A percentile compares a stretch with the other conserved stretches of the same genome.
These are phyloP conservation scores for Fratercula arctica DNA, from an alignment of 2,797 vertebrate genomes.

Conservation along the genomic window DNA sequence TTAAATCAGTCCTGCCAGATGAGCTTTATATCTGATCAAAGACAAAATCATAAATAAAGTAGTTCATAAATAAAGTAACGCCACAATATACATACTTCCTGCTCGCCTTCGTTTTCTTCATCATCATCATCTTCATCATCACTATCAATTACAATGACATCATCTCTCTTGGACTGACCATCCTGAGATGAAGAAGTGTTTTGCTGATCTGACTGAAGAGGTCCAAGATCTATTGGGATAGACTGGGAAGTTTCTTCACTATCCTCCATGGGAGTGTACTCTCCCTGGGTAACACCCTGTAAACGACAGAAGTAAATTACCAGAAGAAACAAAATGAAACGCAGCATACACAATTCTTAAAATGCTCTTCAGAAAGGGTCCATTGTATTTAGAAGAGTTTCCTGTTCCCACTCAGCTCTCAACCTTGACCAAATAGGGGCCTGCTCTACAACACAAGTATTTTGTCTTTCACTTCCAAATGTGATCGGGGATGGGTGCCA, in stretches of 20 bases:
- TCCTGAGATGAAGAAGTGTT: slow-evolving; percentile 82
- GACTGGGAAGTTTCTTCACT: slow-evolving; percentile 84
- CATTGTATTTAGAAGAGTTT: neutral
- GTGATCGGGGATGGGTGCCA: neutral
- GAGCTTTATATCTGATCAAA: neutral
- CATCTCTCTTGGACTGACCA: slow-evolving; percentile 81
- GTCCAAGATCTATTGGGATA: slow-evolving; percentile 80
- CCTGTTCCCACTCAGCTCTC: neutral
- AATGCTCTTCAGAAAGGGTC: neutral
- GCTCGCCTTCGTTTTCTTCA: slow-evolving; percentile 90
- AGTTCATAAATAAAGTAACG: neutral
- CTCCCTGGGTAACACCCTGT: slow-evolving; percentile 86
- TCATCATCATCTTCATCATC: slow-evolving; percentile 94
- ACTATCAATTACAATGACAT: slow-evolving; percentile 94
- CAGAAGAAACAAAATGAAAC: neutral
- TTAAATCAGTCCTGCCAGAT: neutral
- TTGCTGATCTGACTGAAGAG: slow-evolving; percentile 79
- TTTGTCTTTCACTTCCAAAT: neutral
- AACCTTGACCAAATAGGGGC: neutral
- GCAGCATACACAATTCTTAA: neutral
- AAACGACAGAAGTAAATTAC: neutral
- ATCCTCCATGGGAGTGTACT: slow-evolving; percentile 85
- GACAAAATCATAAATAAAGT: neutral
- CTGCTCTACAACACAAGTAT: neutral
- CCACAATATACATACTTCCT: slow-evolving; percentile 81